phyloP scores from a whole-genome alignment of 2,113 vertebrate species.

The Eulemur rufifrons region DNA sequence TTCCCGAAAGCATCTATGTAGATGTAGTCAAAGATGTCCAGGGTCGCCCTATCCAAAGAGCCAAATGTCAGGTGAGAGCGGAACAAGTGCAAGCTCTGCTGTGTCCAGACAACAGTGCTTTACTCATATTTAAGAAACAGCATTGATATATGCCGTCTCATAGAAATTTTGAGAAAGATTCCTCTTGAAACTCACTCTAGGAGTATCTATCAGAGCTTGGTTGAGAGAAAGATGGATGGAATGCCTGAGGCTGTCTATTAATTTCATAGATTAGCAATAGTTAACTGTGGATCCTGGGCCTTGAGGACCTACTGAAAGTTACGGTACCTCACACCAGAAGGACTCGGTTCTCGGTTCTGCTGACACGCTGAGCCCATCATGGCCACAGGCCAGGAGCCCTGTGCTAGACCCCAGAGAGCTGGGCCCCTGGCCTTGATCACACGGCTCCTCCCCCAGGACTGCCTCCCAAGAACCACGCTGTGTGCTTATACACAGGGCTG shows the following conservation, averaged over 20 bases:
- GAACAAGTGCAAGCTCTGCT: neutral
- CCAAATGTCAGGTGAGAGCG: neutral
- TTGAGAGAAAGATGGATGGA: neutral
- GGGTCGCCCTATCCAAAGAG: slow-evolving; percentile 82
- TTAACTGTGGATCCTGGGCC: fast-evolving
- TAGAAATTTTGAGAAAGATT: neutral
- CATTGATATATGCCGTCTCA: neutral
- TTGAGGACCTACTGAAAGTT: neutral
- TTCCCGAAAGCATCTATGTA: slow-evolving; percentile 98
- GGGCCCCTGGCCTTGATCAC: neutral
- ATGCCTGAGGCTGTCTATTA: neutral
- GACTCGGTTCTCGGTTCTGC: neutral
- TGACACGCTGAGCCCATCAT: neutral
- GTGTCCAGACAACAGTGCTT: neutral
- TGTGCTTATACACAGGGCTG: fast-evolving
- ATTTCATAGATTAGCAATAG: neutral
- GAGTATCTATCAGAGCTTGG: neutral
- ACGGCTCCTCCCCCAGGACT: fast-evolving
- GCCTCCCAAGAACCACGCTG: fast-evolving
- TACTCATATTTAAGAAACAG: neutral
- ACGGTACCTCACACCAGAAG: fast-evolving
- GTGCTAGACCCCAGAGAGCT: neutral
- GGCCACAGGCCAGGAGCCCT: neutral
- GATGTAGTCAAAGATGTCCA: slow-evolving; percentile 95
- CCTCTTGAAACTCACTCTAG: neutral